phyloP scores from a whole-genome alignment of 2,888 invertebrate genomes.

The Darwinula stevensoni region DNA sequence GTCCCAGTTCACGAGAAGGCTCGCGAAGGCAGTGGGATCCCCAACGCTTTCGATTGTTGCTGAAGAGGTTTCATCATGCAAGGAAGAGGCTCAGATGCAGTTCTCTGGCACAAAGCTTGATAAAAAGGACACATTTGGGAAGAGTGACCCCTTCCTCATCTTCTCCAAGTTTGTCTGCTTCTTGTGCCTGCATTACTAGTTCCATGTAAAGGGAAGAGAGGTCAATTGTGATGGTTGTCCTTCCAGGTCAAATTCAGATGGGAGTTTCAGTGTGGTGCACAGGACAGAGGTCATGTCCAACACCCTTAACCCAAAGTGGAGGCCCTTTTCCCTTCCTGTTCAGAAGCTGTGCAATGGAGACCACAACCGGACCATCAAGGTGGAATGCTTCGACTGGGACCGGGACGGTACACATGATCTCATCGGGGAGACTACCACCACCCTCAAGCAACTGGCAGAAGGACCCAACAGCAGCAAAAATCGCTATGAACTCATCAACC shows the following conservation, averaged over 20 bases:
- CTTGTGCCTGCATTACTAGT: too few relatives aligned
- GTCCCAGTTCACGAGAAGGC: too few relatives aligned
- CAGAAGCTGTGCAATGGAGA: constrained; percentile 20
- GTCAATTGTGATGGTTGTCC: constrained; percentile 17
- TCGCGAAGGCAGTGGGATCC: constrained; percentile 9
- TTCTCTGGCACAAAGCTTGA: constrained; percentile 16
- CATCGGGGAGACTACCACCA: constrained; percentile 19
- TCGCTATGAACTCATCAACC: constrained; percentile 17
- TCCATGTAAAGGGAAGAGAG: too few relatives aligned
- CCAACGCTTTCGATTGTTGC: constrained; percentile 9
- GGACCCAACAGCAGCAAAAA: constrained; percentile 12
- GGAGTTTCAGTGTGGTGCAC: constrained; percentile 18
- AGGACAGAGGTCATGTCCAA: constrained; percentile 22
- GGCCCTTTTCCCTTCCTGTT: constrained; percentile 16
- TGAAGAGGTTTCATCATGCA: constrained; percentile 11
- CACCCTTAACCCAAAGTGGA: constrained; percentile 22
- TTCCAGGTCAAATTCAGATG: constrained; percentile 19
- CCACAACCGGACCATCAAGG: constrained; percentile 17
- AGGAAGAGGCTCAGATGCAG: constrained; percentile 16
- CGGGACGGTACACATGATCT: constrained; percentile 19
- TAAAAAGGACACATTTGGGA: constrained; percentile 21
- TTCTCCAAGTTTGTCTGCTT: too few relatives aligned
- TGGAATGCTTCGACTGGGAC: constrained; percentile 23
- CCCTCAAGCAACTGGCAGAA: constrained; percentile 15
- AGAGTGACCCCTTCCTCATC: constrained; percentile 24